Evolutionary conservation across 2,113 vertebrate genomes (phyloP).

Genomic region (Elephas maximus): DNA sequence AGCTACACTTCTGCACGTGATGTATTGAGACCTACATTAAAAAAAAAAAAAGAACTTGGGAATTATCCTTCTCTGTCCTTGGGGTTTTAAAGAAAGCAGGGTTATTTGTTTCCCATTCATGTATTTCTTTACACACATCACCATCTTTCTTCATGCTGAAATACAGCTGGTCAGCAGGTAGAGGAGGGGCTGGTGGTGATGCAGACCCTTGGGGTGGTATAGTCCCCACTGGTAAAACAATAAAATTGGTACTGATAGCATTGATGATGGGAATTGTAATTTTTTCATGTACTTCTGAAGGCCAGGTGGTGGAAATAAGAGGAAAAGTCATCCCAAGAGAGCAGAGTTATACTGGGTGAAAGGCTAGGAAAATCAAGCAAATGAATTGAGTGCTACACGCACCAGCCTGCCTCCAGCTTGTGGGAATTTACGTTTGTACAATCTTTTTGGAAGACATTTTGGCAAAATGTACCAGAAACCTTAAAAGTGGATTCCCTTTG

Average conservation of each 20-base stretch:
- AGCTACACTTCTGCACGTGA: not conserved
- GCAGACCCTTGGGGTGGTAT: not conserved
- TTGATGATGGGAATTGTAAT: not conserved
- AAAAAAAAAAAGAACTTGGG: not conserved
- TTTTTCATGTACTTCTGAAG: not conserved
- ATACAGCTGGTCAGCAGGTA: not conserved
- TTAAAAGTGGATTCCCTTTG: slow-evolving; percentile 20
- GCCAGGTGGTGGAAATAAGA: not conserved
- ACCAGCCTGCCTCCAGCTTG: not conserved
- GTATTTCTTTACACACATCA: not conserved
- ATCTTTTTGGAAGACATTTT: not conserved
- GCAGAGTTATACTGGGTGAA: not conserved
- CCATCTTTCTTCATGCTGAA: not conserved
- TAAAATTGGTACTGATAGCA: not conserved
- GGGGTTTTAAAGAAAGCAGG: not conserved
- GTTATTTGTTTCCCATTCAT: not conserved
- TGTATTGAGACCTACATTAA: not conserved
- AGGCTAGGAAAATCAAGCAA: not conserved
- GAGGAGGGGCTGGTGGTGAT: not conserved
- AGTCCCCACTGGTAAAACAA: not conserved
- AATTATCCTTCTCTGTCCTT: not conserved
- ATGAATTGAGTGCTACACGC: not conserved
- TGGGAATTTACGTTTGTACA: slow-evolving; percentile 27
- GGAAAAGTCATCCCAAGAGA: not conserved
- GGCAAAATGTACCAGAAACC: not conserved